Conservation (phyloP, 2,797 vertebrate species). For the Rhynchotus rufescens region DNA sequence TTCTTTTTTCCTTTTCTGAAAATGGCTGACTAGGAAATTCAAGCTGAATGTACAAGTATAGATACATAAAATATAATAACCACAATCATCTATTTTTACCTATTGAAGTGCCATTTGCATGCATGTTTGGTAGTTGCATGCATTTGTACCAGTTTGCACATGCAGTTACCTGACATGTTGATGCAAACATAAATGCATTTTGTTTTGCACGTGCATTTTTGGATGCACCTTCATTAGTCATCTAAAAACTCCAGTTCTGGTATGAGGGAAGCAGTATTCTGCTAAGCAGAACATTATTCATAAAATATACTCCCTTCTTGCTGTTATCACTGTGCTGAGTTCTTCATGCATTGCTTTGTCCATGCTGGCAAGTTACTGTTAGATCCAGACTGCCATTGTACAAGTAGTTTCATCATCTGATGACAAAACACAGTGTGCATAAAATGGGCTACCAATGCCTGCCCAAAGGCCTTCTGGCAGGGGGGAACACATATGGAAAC, state of each 20-base stretch:
- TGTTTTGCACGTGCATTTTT: constrained; percentile 66
- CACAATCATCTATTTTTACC: constrained; percentile 55
- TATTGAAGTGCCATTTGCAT: constrained; percentile 62
- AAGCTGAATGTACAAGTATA: constrained; percentile 72
- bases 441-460: constrained; percentile 54
- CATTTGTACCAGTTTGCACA: constrained; percentile 61
- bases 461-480: constrained; percentile 62
- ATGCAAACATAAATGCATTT: constrained; percentile 70
- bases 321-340: constrained; percentile 23
- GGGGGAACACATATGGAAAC: constrained; percentile 36
- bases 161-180: constrained; percentile 59
- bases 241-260: constrained; percentile 37
- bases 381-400: constrained; percentile 11
- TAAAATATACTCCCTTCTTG: constrained; percentile 17
- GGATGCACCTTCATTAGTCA: constrained; percentile 64
- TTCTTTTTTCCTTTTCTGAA: constrained; percentile 70
- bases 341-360: constrained; percentile 50
- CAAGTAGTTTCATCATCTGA: constrained; percentile 46
- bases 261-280: constrained; percentile 28
- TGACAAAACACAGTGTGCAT: constrained; percentile 20
- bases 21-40: constrained; percentile 73
- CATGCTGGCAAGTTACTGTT: constrained; percentile 33
- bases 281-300: constrained; percentile 39
- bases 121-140: constrained; percentile 71
- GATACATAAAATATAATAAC: constrained; percentile 59